Percentiles rank a stretch among this genome's conserved stretches.
phyloP scores from a whole-genome alignment of 2,113 vertebrate genomes.

The Neomonachus schauinslandi region DNA sequence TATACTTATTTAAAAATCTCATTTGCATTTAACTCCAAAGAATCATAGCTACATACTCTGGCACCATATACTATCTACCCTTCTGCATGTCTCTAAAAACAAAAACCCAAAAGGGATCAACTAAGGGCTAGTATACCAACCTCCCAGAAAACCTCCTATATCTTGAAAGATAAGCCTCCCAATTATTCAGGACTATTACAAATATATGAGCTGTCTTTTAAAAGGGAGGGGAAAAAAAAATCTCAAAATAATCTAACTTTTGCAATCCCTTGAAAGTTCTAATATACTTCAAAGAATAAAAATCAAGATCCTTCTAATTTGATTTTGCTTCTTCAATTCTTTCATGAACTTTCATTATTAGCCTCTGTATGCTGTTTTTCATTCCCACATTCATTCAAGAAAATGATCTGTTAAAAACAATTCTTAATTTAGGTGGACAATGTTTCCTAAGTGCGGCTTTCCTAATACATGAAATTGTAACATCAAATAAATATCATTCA shows the following conservation, averaged over 20 bases:
- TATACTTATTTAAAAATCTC: neutral
- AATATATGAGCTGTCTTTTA: neutral
- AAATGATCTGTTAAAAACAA: neutral
- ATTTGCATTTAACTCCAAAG: neutral
- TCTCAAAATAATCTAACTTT: neutral
- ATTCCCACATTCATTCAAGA: constrained; percentile 14
- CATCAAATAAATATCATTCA: neutral
- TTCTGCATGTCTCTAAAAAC: neutral
- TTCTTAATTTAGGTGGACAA: neutral
- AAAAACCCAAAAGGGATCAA: neutral
- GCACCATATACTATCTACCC: neutral
- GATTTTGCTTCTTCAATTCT: neutral
- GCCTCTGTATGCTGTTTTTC: neutral
- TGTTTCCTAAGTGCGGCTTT: neutral
- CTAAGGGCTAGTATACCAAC: neutral
- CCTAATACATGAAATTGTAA: neutral
- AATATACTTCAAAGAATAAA: neutral
- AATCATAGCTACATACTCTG: neutral
- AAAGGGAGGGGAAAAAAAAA: neutral
- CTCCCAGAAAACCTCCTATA: neutral
- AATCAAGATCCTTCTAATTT: neutral
- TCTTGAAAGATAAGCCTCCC: neutral
- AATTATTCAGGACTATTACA: neutral
- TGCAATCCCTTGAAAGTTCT: neutral
- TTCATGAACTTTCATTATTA: constrained; percentile 34